phyloP scores from a whole-genome alignment of 2,797 vertebrate genomes.

The Sebastes hubbsi region DNA sequence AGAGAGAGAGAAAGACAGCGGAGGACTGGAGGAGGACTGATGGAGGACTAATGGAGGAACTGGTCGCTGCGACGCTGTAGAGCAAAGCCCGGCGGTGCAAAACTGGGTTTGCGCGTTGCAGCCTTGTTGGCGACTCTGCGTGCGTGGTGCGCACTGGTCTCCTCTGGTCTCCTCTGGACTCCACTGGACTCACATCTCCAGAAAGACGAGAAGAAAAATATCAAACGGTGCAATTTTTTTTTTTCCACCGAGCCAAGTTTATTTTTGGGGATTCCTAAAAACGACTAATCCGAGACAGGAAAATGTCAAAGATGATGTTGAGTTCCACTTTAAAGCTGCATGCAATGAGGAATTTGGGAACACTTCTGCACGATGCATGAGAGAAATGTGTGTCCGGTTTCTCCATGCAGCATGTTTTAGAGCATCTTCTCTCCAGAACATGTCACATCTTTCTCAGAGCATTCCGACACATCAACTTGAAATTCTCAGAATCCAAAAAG shows the following conservation, averaged over 20 bases:
- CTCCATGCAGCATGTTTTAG: background rate
- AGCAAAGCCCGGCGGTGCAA: slow-evolving; percentile 35
- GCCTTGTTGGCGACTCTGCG: slow-evolving; percentile 62
- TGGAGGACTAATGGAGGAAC: background rate
- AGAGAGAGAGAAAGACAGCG: slow-evolving; percentile 8
- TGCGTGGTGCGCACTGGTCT: slow-evolving; percentile 53
- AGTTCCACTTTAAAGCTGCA: slow-evolving; percentile 53
- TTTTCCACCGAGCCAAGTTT: slow-evolving; percentile 33
- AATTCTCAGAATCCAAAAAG: slow-evolving; percentile 51
- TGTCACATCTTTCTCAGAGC: slow-evolving; percentile 32
- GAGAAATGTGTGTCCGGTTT: slow-evolving; percentile 24
- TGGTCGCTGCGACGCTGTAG: slow-evolving; percentile 43
- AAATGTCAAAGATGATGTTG: slow-evolving; percentile 16
- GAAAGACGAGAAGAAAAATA: background rate
- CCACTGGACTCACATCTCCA: slow-evolving; percentile 68
- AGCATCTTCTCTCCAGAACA: slow-evolving; percentile 8
- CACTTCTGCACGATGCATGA: slow-evolving; percentile 6
- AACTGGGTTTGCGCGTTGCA: slow-evolving; percentile 60
- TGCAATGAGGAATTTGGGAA: slow-evolving; percentile 57
- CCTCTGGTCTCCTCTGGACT: slow-evolving; percentile 42
- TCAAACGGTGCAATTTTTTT: slow-evolving; percentile 6
- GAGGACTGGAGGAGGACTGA: too few species aligned
- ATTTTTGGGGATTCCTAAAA: background rate
- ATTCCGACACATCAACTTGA: slow-evolving; percentile 33
- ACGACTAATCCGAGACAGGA: background rate